Evolutionary conservation across 2,113 vertebrate genomes (phyloP), one percentile per base, ranked within the genome.

Genomic region (Thomomys bottae): DNA sequence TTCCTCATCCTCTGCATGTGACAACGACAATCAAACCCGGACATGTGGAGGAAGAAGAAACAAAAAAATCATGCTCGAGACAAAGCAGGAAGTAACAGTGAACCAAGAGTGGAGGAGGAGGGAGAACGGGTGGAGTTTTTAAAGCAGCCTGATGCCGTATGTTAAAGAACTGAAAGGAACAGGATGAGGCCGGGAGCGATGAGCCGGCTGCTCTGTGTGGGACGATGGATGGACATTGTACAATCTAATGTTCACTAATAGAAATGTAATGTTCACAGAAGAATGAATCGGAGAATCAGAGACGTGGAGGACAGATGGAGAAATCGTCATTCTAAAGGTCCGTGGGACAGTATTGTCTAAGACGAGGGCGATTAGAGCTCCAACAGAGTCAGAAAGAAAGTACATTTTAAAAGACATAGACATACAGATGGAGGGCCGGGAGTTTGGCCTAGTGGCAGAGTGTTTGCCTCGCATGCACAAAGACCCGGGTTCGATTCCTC

Each of bases 61-160:
- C 36, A 18, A 34, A 26, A 67, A 61, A 45, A 11, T 26, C 14
- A 40, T 21, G 1, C 30, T 30, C 7, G 20, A 78, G 80, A 54
- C 34, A 21, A 14, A 80, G 26, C 7, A 45, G 61, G 1, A 24
- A 61, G 6, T 73, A 45, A 8, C 15, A 7, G 2, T 42, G 34
- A 73, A 5, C 8, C 15, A 15, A 8, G n/a, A 38, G 36, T 24
- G 59, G n/a, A 38, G 36, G 32, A 18, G 26, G 59, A 12, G 71
- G 73, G 45, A 8, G 45, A 9, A 0, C 45, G 64, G 54, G 32
- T 34, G 40, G n/a, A 38, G 12, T 40, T 18, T 21, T 2, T 11
- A 1, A 66, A 4, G 30, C 0, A 8, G 59, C 21, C 21, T 20
- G 7, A 21, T 20, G 2, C 3, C 1, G 32, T 11, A 14, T 14